These are phyloP conservation scores for Percopsis transmontana DNA, from an alignment of 2,113 vertebrate genomes.

Conservation along the genomic window DNA sequence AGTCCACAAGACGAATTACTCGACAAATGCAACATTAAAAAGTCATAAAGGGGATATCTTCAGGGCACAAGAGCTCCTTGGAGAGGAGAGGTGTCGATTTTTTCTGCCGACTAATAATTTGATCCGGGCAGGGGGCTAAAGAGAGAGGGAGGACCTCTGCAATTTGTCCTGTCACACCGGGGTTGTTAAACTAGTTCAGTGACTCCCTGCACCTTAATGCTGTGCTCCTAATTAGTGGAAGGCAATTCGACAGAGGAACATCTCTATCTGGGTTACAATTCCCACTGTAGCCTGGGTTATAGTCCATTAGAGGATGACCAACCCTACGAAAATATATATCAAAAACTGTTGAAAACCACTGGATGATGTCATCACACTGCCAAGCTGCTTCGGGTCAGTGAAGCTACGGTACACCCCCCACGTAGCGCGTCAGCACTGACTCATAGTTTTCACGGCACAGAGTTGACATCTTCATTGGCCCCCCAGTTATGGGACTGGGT, in stretches of 20 bases:
- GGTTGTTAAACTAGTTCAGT: constrained; percentile 9
- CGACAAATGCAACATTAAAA: constrained; percentile 71
- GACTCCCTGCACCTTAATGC: constrained; percentile 7
- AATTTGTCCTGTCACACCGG: constrained; percentile 36
- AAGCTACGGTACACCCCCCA: constrained; percentile 26
- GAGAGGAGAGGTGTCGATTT: constrained; percentile 33
- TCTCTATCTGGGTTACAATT: neutral
- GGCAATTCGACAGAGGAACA: constrained; percentile 12
- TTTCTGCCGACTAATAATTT: constrained; percentile 67
- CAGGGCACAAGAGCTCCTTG: constrained; percentile 49
- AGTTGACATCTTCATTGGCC: constrained; percentile 64
- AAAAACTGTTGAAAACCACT: constrained; percentile 38
- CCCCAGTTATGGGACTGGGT: constrained; percentile 59
- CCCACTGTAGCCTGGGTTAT: constrained; percentile 14
- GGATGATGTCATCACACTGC: constrained; percentile 34
- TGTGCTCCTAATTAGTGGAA: constrained; percentile 15
- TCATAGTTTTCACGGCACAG: constrained; percentile 57
- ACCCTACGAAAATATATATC: constrained; percentile 29
- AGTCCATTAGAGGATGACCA: neutral
- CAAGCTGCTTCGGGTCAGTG: constrained; percentile 23
- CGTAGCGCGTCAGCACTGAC: constrained; percentile 60
- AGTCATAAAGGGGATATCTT: constrained; percentile 68
- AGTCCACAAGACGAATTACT: constrained; percentile 64
- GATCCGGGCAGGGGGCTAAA: constrained; percentile 43
- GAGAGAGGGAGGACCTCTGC: constrained; percentile 34